A percentile compares a stretch with the other conserved stretches of the same genome.
phyloP scores from a whole-genome alignment of 2,113 vertebrate species.

The Condylura cristata region DNA sequence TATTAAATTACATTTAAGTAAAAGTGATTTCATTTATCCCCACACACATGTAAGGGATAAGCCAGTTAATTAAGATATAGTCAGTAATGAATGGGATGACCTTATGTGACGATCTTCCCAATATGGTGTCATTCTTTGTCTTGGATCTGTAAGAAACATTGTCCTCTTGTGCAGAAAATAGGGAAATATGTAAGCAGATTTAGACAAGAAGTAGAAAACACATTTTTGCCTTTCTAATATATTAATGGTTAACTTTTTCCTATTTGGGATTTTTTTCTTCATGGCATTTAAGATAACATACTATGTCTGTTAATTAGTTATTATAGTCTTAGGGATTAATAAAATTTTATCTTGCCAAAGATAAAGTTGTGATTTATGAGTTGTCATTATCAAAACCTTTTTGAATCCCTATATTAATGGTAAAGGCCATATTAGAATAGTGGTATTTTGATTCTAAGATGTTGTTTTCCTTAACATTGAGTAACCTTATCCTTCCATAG shows the following conservation, averaged over 20 bases:
- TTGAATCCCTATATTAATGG: neutral
- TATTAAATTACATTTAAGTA: slow-evolving; percentile 22
- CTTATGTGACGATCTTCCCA: neutral
- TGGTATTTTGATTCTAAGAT: neutral
- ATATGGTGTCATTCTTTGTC: neutral
- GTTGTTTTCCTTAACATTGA: slow-evolving; percentile 38
- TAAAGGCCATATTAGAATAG: slow-evolving; percentile 28
- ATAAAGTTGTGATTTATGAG: slow-evolving; percentile 21
- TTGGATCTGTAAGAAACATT: neutral
- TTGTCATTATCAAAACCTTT: slow-evolving; percentile 21
- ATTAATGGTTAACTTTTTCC: neutral
- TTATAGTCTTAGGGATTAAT: slow-evolving; percentile 12
- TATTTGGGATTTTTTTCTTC: slow-evolving; percentile 16
- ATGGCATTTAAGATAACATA: neutral
- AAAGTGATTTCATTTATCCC: neutral
- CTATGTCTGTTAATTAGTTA: neutral
- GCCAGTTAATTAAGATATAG: neutral
- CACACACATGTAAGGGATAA: neutral
- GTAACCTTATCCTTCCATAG: neutral
- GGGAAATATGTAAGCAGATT: neutral
- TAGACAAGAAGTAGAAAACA: neutral
- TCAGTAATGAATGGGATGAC: neutral
- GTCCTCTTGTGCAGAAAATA: neutral
- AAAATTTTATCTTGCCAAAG: slow-evolving; percentile 31
- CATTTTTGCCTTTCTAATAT: neutral